Evolutionary conservation across 2,888 invertebrate species (phyloP), one percentile per base, ranked within the genome.

Genomic region (Tenthredo scrophulariae): DNA sequence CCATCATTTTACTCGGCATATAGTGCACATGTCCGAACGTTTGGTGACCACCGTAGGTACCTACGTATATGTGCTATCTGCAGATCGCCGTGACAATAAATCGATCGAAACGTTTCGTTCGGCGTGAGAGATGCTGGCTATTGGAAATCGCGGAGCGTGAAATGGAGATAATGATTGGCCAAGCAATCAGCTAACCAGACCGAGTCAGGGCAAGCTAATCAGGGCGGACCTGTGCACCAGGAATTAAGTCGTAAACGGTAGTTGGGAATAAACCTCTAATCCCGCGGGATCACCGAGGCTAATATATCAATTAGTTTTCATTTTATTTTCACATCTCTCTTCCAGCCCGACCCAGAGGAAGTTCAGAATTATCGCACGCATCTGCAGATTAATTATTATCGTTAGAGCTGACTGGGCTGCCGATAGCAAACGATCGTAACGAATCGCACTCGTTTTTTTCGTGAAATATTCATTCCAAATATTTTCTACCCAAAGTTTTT

Each of bases 131-230:
- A 88, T 80, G 85, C 88, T 88, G 91, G 91, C 91, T 90, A 91
- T 86, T 88, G 88, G 88, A 87, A 88, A 86, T 88, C 85, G 88
- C 86, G 88, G 87, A 91, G 87, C 93, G 91, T 91, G 91, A 92
- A 92, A 93, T 92, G 88, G 90, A 91, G 92, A 92, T 92, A 92
- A 92, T 92, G 91, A 92, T 90, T 90, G 89, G 88, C 89, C 88
- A 88, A 89, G 90, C 92, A 92, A 93, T 92, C 92, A 91, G 90
- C 90, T 90, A 91, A 91, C 90, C 90, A 89, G 90, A 90, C 89
- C 90, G 90, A 89, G 89, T 89, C 83, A 88, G 89, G 88, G 86
- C 86, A 87, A 88, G 88, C 89, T 92, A 92, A 92, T 92, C 80
- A 80, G 50, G 80, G 2, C 80, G 22, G 91, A 91, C 90, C 33